A percentile compares a stretch with the other conserved stretches of the same genome.
These are phyloP conservation scores for Tetramorium parvispinum DNA, from an alignment of 1,140 invertebrate species.

Conservation along the genomic window DNA sequence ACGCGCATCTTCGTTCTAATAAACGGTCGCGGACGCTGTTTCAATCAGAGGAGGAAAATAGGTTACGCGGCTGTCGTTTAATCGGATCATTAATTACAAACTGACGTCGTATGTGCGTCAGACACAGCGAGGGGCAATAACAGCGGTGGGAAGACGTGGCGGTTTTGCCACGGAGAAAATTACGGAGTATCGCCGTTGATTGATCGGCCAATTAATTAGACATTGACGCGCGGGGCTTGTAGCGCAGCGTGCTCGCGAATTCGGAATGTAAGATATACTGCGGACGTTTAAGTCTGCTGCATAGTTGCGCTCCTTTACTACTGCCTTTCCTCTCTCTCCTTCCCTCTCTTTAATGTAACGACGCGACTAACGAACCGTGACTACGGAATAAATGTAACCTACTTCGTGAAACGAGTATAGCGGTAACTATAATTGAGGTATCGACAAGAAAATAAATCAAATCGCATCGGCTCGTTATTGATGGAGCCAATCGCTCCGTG, in stretches of 20 bases:
- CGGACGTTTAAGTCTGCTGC: constrained; percentile 52
- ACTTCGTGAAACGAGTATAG: constrained; percentile 60
- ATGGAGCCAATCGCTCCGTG: constrained; percentile 33
- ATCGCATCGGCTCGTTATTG: constrained; percentile 36
- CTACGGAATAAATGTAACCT: constrained; percentile 62
- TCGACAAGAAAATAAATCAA: constrained; percentile 64
- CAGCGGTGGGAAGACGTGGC: constrained; percentile 11
- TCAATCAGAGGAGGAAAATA: constrained; percentile 36
- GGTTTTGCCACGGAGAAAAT: constrained; percentile 57
- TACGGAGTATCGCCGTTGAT: constrained; percentile 55
- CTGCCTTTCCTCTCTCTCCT: not conserved
- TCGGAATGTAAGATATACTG: constrained; percentile 60
- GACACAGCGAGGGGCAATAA: constrained; percentile 52
- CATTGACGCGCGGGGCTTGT: constrained; percentile 39
- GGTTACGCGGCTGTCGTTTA: constrained; percentile 44
- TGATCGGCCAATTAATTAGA: constrained; percentile 61
- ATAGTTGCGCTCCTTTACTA: constrained; percentile 20
- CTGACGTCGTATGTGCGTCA: constrained; percentile 53
- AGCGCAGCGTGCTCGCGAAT: constrained; percentile 42
- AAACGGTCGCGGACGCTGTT: not conserved
- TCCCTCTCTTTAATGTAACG: constrained; percentile 35
- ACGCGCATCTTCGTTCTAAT: not conserved
- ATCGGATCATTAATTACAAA: constrained; percentile 58
- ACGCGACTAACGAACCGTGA: constrained; percentile 53
- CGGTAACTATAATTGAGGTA: constrained; percentile 64